Base-by-base conservation (phyloP, 2,888 invertebrate species). In the Microplitis manilae region DNA sequence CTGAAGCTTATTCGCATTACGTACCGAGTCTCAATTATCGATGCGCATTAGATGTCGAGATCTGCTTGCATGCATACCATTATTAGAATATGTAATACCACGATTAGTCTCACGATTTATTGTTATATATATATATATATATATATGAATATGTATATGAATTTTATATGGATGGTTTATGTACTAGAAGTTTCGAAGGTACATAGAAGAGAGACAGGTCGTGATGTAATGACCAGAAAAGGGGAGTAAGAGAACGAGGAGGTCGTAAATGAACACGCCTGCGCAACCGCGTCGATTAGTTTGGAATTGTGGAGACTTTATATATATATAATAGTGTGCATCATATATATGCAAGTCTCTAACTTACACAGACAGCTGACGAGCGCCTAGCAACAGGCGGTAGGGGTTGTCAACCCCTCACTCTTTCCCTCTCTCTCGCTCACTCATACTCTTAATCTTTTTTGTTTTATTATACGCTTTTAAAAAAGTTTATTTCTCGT, bases 321-420 rank as follows among this genome's bases (percentile, higher is more conserved):
- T 50, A 13, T 13, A 50, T 13, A 41, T 41, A 9, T 41, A 50
- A 50, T 9, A 50, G 64, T 77, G 72, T 79, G 74, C 75, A 79
- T 77, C 71, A 50, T 71, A 50, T 13, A 50, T 50, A 59, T 77
- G 75, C 77, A 78, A 76, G 77, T 75, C 15, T 62, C 72, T 62
- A 30, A 72, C 59, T 9, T 59, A 70, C 59, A 70, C 71, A 61
- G 81, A 80, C 81, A 82, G 79, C 84, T 83, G 84, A 82, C 84
- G 83, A 81, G 83, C 82, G 86, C 87, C 83, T 87, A 85, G 87
- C 87, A 87, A 87, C 87, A 87, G 86, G 87, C 87, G 80, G 81
- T 85, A 84, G 84, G 85, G 85, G 86, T 85, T 86, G 83, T 83
- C 86, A 85, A 84, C 83, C 86, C 86, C 84, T 67, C 59, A 68